phyloP scores from a whole-genome alignment of 2,113 vertebrate genomes.

The Lophius piscatorius region DNA sequence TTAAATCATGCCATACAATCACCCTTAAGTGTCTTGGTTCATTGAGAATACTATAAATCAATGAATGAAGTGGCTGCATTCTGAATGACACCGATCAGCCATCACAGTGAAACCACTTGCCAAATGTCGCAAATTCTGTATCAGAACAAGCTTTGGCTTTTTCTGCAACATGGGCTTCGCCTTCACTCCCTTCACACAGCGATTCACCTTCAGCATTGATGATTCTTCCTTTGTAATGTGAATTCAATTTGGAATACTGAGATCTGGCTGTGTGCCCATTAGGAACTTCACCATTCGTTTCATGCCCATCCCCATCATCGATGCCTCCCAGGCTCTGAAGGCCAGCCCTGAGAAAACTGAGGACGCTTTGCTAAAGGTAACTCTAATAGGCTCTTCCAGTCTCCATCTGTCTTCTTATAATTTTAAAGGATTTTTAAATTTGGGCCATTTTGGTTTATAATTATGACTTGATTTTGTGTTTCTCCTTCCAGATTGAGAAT shows the following conservation, averaged over 20 bases:
- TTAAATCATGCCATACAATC: not conserved
- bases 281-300: constrained; percentile 97
- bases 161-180: too few species aligned
- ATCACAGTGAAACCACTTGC: too few species aligned
- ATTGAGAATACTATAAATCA: not conserved
- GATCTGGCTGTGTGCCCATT: constrained; percentile 22
- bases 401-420: not conserved
- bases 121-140: too few species aligned
- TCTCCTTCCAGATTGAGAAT: constrained; percentile 89
- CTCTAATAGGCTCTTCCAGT: not conserved
- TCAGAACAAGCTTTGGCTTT: too few species aligned
- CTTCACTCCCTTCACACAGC: too few species aligned
- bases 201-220: too few species aligned
- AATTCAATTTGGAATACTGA: constrained; percentile 6
- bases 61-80: too few species aligned
- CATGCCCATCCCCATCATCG: constrained; percentile 97
- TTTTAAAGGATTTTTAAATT: not conserved
- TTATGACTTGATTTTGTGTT: constrained; percentile 1
- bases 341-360: constrained; percentile 96
- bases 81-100: too few species aligned
- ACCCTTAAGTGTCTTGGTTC: not conserved
- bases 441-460: not conserved
- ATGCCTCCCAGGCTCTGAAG: constrained; percentile 95
- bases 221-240: not conserved
- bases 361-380: constrained; percentile 94